Base-by-base conservation (phyloP, 2,888 invertebrate species). In the Apodemia zela region DNA sequence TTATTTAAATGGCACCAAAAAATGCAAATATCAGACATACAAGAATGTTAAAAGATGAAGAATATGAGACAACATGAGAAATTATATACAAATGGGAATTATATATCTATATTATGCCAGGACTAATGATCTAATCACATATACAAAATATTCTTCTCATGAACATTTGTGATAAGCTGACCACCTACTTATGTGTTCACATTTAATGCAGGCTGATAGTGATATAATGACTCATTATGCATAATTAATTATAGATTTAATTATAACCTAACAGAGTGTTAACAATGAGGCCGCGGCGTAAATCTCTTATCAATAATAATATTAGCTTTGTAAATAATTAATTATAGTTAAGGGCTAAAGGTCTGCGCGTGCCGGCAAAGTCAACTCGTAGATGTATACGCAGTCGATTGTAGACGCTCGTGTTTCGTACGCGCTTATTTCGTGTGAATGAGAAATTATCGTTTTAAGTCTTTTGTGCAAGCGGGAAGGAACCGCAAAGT, bases 401-500 rank as follows among this genome's bases (percentile, higher is more conserved):
- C 80, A 86, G 81, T 86, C 72, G 77, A 70, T 73, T 72, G 72
- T 76, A 72, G 74, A 72, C 79, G 60, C 71, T 76, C 75, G 67
- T 63, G 63, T 38, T 58, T 57, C 66, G 59, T 65, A 59, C 67
- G 66, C 67, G 66, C 66, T 45, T 62, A 73, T 63, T 54, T 72
- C 69, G 83, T 85, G 82, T 90, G 87, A 89, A 93, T 93, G 93
- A 93, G 93, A 93, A 93, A 93, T 80, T 85, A 89, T 82, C 91
- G 92, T 72, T 93, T 93, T 80, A 93, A 92, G 69, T 93, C 93
- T 77, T 94, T 94, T 80, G 87, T 93, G 73, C 88, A 93, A 83
- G 93, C 94, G 90, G 93, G 93, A 69, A 92, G 87, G 78, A 94
- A 94, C 92, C 94, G 94, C 89, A 87, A 79, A 76, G 87, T 81